A percentile compares a stretch with the other conserved stretches of the same genome.
Evolutionary conservation across 2,888 invertebrate genomes (phyloP).

Genomic region (Galeopsomyia nigrocyanea): DNA sequence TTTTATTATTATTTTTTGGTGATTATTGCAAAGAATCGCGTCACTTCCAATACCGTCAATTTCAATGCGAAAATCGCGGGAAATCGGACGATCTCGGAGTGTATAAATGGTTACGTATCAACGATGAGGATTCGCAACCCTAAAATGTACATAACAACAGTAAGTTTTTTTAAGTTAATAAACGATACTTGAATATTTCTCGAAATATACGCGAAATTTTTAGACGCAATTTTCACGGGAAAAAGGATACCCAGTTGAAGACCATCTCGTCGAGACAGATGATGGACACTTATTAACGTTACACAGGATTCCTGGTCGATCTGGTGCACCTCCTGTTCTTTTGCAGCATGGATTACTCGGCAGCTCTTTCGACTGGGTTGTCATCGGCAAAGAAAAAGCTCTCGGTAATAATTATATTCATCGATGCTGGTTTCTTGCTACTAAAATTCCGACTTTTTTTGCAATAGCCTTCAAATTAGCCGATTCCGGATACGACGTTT

Average conservation of each 20-base stretch:
- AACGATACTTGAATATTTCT: no score
- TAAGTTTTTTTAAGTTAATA: no score
- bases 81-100: no score
- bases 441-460: slow-evolving; percentile 83
- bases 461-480: slow-evolving; percentile 77
- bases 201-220: no score
- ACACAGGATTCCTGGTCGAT: slow-evolving; percentile 80
- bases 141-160: no score
- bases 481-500: slow-evolving; percentile 79
- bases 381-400: slow-evolving; percentile 76
- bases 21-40: no score
- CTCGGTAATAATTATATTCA: slow-evolving; percentile 74
- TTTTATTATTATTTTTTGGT: no score
- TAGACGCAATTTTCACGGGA: slow-evolving; percentile 71
- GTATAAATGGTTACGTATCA: no score
- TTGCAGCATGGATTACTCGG: slow-evolving; percentile 86
- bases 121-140: no score
- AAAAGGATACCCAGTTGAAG: slow-evolving; percentile 79
- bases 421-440: slow-evolving; percentile 67
- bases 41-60: no score
- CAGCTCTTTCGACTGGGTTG: slow-evolving; percentile 84
- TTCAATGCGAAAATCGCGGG: no score
- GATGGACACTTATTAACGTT: slow-evolving; percentile 88
- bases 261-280: slow-evolving; percentile 79
- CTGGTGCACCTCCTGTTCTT: slow-evolving; percentile 74